Percentiles rank a stretch among this genome's conserved stretches.
These are phyloP conservation scores for Hydrocynus forskahlii DNA, from an alignment of 2,797 vertebrate species.

Conservation along the genomic window DNA sequence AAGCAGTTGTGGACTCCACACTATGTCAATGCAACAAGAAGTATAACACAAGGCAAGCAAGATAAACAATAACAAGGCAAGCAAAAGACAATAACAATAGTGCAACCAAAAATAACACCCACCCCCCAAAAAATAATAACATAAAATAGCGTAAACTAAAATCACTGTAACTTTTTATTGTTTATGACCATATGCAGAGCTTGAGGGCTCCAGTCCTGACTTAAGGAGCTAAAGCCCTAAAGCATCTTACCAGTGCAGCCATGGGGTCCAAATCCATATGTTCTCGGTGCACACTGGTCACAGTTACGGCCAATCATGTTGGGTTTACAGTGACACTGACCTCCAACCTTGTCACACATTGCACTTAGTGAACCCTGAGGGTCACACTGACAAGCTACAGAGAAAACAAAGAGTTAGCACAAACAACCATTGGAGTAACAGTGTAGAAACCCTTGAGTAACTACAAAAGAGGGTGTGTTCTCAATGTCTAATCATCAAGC, in stretches of 20 bases:
- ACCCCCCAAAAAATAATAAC: too few relatives aligned
- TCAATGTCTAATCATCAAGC: too few relatives aligned
- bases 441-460: neutral
- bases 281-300: constrained; percentile 81
- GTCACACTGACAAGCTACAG: constrained; percentile 84
- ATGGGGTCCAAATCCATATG: constrained; percentile 80
- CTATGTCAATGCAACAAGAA: too few relatives aligned
- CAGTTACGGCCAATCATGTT: constrained; percentile 83
- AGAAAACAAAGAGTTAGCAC: neutral
- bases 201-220: neutral
- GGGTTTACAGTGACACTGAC: constrained; percentile 84
- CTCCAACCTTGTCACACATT: constrained; percentile 82
- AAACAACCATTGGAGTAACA: neutral
- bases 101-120: too few relatives aligned
- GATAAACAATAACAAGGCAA: too few relatives aligned
- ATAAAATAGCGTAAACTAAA: too few relatives aligned
- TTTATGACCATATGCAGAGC: too few relatives aligned
- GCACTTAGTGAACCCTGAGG: constrained; percentile 85
- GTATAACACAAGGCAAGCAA: too few relatives aligned
- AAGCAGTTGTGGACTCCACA: too few relatives aligned
- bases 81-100: too few relatives aligned
- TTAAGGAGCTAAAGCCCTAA: neutral
- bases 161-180: too few relatives aligned
- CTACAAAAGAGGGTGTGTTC: neutral
- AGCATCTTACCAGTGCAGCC: constrained; percentile 81